Percentiles rank a stretch among this genome's conserved stretches.
Conservation (phyloP, 1,140 invertebrate species). For the Dendroctonus valens region DNA sequence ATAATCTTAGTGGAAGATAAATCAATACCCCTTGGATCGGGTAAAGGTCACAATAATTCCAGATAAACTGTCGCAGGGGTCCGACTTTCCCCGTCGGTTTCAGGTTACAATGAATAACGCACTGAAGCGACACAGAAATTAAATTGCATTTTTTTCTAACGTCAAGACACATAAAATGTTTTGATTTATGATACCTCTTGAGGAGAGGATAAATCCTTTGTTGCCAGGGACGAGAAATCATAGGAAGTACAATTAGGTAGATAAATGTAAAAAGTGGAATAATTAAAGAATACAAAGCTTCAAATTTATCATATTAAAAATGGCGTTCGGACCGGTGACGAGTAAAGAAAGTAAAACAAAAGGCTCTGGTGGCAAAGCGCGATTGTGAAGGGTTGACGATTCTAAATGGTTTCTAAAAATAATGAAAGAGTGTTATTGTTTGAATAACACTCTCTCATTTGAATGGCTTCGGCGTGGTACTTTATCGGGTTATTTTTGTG, state of each 20-base stretch:
- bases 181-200: constrained; percentile 49
- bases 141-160: constrained; percentile 46
- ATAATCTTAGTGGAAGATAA: constrained; percentile 1
- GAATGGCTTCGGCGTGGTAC: too few species aligned
- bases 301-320: constrained; percentile 53
- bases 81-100: constrained; percentile 21
- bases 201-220: constrained; percentile 40
- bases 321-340: constrained; percentile 48
- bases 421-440: constrained; percentile 50
- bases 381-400: constrained; percentile 48
- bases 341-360: constrained; percentile 50
- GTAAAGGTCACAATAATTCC: constrained; percentile 32
- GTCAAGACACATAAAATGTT: constrained; percentile 44
- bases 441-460: constrained; percentile 9
- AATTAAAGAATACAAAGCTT: constrained; percentile 52
- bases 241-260: constrained; percentile 52
- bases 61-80: constrained; percentile 32
- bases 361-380: constrained; percentile 41
- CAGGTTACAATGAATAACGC: constrained; percentile 35
- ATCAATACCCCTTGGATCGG: constrained; percentile 4
- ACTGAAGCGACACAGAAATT: constrained; percentile 31
- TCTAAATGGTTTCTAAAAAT: constrained; percentile 48
- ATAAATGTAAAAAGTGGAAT: constrained; percentile 52
- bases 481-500: too few species aligned
- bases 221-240: constrained; percentile 40